Evolutionary conservation across 2,888 invertebrate genomes (phyloP), one percentile per base, ranked within the genome.

Genomic region (Tiliacea aurago): DNA sequence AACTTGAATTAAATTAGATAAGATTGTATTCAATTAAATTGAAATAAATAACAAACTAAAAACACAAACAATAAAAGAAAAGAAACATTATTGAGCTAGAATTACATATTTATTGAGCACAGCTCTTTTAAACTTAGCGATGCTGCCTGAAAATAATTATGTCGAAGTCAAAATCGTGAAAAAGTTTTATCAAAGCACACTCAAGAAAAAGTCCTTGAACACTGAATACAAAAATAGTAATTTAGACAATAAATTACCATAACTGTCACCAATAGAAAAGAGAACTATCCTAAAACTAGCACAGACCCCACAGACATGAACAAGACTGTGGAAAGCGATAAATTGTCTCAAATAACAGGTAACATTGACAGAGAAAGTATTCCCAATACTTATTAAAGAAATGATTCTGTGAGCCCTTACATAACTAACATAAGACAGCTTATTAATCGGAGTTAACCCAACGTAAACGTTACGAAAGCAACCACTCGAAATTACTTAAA

Each of bases 381-480:
- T 49, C 56, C 49, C 43, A 70, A 78, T 75, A 81, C 65, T 74
- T 70, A 76, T 66, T 63, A 77, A 81, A 75, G 61, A 75, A 58
- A 78, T 71, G 23, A 73, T 75, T 73, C 53, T 61, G 65, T 84
- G 84, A 82, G 37, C 47, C 58, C 67, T 68, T 66, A 71, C 76
- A 79, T 83, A 86, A 85, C 61, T 78, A 64, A 86, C 70, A 37
- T 20, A 51, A 47, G 70, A 80, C 74, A 78, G 65, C 58, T 67
- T 76, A 85, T 87, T 85, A 87, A 85, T 87, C 73, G 72, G 45
- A 79, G 64, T 83, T 81, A 83, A 83, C 28, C 70, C 43, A 75
- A 80, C 80, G 73, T 73, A 80, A 79, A 73, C 47, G 74, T 69
- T 58, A 76, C 75, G 72, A 84, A 69, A 76, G 64, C 77, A 76